phyloP scores from a whole-genome alignment of 1,140 invertebrate genomes.

The Zeugodacus cucurbitae region DNA sequence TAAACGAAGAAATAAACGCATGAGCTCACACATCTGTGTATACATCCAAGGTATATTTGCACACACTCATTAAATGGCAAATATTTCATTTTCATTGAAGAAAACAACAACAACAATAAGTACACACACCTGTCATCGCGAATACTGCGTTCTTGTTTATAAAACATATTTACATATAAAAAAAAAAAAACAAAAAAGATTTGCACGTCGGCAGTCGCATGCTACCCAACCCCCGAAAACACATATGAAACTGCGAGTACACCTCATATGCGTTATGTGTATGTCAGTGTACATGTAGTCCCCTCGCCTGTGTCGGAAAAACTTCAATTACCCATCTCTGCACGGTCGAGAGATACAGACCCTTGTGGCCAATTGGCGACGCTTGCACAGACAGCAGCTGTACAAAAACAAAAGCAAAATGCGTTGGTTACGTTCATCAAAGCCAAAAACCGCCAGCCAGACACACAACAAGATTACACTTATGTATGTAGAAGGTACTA shows the following conservation, averaged over 20 bases:
- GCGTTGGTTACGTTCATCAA: neutral
- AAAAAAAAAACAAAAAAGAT: too few relatives aligned
- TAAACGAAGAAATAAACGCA: too few relatives aligned
- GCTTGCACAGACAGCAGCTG: neutral
- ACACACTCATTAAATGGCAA: neutral
- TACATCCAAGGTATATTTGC: neutral
- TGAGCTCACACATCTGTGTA: neutral
- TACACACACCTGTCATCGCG: neutral
- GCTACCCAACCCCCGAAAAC: neutral
- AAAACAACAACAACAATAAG: neutral
- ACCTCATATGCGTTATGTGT: neutral
- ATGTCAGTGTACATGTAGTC: too few relatives aligned
- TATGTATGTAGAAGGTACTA: too few relatives aligned
- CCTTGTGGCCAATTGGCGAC: neutral
- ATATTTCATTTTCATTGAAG: neutral
- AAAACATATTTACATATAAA: neutral
- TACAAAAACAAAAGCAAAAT: neutral
- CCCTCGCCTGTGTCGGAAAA: neutral
- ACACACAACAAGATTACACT: neutral
- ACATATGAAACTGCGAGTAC: neutral
- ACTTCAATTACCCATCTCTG: neutral
- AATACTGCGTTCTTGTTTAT: neutral
- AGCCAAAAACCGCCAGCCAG: slow-evolving; percentile 12
- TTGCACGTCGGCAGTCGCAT: neutral
- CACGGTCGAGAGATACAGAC: neutral